Evolutionary conservation across 2,113 vertebrate species (phyloP).

Genomic region (Ellobius talpinus): DNA sequence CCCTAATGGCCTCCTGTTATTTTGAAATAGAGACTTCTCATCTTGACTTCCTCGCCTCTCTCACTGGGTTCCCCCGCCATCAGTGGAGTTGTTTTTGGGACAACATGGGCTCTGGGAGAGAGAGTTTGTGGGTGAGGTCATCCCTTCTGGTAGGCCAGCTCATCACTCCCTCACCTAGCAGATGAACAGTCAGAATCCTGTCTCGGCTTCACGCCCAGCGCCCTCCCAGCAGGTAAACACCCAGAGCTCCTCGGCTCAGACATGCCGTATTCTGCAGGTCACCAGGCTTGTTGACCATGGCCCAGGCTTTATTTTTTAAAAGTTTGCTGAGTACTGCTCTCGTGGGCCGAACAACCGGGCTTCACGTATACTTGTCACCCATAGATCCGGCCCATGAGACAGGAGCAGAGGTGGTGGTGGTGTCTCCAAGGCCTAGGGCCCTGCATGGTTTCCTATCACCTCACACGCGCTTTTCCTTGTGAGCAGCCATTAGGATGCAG

Average conservation of each 20-base stretch:
- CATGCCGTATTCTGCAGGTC: not conserved
- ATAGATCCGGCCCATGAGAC: not conserved
- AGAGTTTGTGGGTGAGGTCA: too few species aligned
- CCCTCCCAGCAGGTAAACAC: constrained; percentile 66
- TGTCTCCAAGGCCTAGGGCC: rapidly evolving
- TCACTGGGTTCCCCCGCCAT: not conserved
- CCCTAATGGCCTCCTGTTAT: not conserved
- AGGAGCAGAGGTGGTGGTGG: not conserved
- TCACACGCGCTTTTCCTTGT: not conserved
- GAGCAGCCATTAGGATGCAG: constrained; percentile 37
- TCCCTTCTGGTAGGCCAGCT: constrained; percentile 21
- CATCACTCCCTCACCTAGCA: not conserved
- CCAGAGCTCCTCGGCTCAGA: constrained; percentile 50
- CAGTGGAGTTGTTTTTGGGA: not conserved
- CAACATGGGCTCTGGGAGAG: not conserved
- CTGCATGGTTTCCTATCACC: not conserved
- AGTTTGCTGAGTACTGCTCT: constrained; percentile 62
- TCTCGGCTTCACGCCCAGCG: not conserved
- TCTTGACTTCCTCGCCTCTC: not conserved
- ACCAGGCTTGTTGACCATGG: constrained; percentile 69
- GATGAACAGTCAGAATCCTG: not conserved
- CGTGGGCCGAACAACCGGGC: constrained; percentile 62
- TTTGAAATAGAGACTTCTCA: too few species aligned
- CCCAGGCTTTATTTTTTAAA: constrained; percentile 71
- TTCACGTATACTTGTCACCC: not conserved